Percentiles rank a stretch among this genome's conserved stretches.
phyloP scores from a whole-genome alignment of 1,140 invertebrate genomes.

The Varroa destructor region DNA sequence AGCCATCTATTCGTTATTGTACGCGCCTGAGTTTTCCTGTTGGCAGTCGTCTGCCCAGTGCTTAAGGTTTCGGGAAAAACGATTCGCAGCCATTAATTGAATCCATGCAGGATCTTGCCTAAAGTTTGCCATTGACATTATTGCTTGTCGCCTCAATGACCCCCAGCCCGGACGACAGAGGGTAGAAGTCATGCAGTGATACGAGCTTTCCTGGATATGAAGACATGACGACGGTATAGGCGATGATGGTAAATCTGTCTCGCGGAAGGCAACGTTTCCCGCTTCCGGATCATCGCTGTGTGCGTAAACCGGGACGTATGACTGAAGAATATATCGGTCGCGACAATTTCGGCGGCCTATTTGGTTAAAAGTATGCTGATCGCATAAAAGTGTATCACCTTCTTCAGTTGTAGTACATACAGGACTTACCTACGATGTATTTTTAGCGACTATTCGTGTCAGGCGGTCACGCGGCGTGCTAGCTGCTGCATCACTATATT shows the following conservation, averaged over 20 bases:
- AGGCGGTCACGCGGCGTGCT: background rate
- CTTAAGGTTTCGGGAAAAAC: constrained; percentile 38
- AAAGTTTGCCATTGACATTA: constrained; percentile 38
- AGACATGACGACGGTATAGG: constrained; percentile 17
- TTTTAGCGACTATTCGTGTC: background rate
- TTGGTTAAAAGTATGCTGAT: background rate
- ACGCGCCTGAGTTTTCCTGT: constrained; percentile 40
- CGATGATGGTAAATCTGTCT: constrained; percentile 29
- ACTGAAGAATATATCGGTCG: constrained; percentile 27
- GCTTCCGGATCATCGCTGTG: constrained; percentile 39
- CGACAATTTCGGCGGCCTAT: background rate
- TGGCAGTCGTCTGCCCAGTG: constrained; percentile 38
- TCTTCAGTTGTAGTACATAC: constrained; percentile 1
- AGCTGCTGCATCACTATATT: background rate
- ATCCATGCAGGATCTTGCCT: constrained; percentile 40
- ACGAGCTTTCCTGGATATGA: constrained; percentile 39
- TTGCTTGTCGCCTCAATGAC: constrained; percentile 41
- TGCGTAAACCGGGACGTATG: constrained; percentile 40
- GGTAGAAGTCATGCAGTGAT: constrained; percentile 42
- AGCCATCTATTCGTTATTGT: constrained; percentile 43
- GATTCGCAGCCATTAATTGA: constrained; percentile 39
- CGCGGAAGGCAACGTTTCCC: constrained; percentile 40
- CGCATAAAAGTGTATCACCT: background rate
- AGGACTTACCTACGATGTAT: background rate
- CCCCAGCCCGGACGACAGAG: constrained; percentile 38